Conservation (phyloP, 2,888 invertebrate genomes). For the Pandemis heparana region DNA sequence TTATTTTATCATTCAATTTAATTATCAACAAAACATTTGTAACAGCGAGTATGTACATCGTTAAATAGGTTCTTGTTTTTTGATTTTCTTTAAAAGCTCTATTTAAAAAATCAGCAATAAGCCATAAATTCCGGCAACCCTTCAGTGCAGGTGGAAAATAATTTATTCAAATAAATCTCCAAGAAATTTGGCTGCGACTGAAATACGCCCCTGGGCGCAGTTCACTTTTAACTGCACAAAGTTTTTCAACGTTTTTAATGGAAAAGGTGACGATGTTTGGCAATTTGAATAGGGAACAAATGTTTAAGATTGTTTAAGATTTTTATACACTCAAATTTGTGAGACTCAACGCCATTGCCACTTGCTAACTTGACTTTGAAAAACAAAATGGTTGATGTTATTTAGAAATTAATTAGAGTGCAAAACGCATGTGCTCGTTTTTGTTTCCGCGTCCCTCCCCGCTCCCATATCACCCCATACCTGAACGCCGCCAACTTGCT, state of each 20-base stretch:
- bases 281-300: conserved; percentile 30
- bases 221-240: conserved; percentile 76
- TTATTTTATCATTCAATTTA: too few relatives aligned
- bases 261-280: conserved; percentile 61
- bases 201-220: conserved; percentile 76
- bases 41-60: neutral
- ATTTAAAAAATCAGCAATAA: conserved; percentile 48
- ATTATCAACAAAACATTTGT: neutral
- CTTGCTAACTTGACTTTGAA: too few relatives aligned
- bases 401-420: too few relatives aligned
- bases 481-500: too few relatives aligned
- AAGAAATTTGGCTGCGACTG: conserved; percentile 68
- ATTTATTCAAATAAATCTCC: conserved; percentile 85
- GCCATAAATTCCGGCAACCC: conserved; percentile 79
- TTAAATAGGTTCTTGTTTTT: neutral
- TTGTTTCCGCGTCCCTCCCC: too few relatives aligned
- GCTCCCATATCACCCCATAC: too few relatives aligned
- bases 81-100: neutral
- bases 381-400: too few relatives aligned
- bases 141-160: conserved; percentile 83
- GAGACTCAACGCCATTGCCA: too few relatives aligned
- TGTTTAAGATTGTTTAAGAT: neutral
- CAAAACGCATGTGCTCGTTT: too few relatives aligned
- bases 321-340: neutral
- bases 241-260: conserved; percentile 71